Evolutionary conservation across 2,113 vertebrate genomes (phyloP).

Genomic region (Motacilla alba): DNA sequence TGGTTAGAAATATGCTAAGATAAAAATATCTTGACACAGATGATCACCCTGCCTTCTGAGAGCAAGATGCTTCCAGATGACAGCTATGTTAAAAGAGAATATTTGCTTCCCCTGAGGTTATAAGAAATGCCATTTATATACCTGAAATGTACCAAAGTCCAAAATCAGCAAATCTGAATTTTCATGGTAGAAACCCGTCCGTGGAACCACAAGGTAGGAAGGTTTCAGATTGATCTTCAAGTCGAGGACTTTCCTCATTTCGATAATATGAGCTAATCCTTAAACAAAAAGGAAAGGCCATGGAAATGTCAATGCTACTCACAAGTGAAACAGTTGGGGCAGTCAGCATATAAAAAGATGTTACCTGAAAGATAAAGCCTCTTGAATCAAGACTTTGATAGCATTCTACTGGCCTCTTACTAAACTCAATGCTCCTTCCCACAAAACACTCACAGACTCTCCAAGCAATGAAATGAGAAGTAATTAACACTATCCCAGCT

Average conservation of each 20-base stretch:
- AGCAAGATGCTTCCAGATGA: not conserved
- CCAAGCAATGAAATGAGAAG: not conserved
- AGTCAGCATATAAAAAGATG: not conserved
- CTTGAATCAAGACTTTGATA: not conserved
- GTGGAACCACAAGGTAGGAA: slow-evolving; percentile 90
- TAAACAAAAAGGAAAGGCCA: not conserved
- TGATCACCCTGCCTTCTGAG: not conserved
- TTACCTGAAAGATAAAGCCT: not conserved
- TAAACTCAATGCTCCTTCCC: not conserved
- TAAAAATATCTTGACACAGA: not conserved
- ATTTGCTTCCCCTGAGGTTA: not conserved
- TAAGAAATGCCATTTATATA: not conserved
- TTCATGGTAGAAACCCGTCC: slow-evolving; percentile 82
- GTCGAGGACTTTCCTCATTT: slow-evolving; percentile 91
- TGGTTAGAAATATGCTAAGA: not conserved
- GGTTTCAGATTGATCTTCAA: slow-evolving; percentile 89
- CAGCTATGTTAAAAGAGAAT: not conserved
- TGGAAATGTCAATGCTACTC: not conserved
- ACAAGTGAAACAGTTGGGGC: not conserved
- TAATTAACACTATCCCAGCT: not conserved
- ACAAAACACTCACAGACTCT: not conserved
- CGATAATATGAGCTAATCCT: slow-evolving; percentile 94
- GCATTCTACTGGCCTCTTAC: not conserved
- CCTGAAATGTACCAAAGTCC: slow-evolving; percentile 93
- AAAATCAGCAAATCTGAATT: slow-evolving; percentile 86